Percentiles rank a stretch among this genome's conserved stretches.
Evolutionary conservation across 2,113 vertebrate genomes (phyloP).

Genomic region (Phyllopteryx taeniolatus): DNA sequence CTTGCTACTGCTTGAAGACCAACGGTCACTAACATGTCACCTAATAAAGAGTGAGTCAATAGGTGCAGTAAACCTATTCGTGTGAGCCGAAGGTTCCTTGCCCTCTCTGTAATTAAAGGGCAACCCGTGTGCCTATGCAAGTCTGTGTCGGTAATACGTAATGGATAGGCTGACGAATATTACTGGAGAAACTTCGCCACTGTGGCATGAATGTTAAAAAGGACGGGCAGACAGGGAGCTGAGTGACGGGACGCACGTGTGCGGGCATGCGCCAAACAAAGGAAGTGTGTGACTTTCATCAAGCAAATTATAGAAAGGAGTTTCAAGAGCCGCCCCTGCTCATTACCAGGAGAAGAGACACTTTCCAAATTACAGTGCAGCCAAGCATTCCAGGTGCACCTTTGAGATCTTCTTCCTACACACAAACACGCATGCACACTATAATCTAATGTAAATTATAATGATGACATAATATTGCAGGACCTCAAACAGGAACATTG

Average conservation of each 20-base stretch:
- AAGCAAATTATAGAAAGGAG: constrained; percentile 43
- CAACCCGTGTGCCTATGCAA: constrained; percentile 17
- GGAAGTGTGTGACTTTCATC: constrained; percentile 33
- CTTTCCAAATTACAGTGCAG: constrained; percentile 63
- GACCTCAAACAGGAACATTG: constrained; percentile 5
- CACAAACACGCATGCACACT: constrained; percentile 10
- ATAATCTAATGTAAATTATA: background rate
- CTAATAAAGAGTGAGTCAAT: constrained; percentile 7
- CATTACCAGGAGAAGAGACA: constrained; percentile 57
- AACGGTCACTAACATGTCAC: background rate
- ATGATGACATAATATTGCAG: background rate
- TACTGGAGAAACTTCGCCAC: background rate
- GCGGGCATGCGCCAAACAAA: constrained; percentile 6
- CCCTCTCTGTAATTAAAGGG: constrained; percentile 32
- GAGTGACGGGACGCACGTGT: background rate
- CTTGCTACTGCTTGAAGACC: constrained; percentile 3
- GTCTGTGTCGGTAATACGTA: background rate
- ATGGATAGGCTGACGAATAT: constrained; percentile 7
- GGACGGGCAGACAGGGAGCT: background rate
- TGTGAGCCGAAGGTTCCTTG: constrained; percentile 46
- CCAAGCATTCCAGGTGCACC: constrained; percentile 52
- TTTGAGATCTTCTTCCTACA: constrained; percentile 9
- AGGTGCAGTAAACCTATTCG: constrained; percentile 32
- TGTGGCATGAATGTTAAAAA: background rate
- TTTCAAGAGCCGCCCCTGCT: constrained; percentile 42